A percentile compares a stretch with the other conserved stretches of the same genome.
Evolutionary conservation across 2,113 vertebrate species (phyloP).

Genomic region (Sus scrofa): DNA sequence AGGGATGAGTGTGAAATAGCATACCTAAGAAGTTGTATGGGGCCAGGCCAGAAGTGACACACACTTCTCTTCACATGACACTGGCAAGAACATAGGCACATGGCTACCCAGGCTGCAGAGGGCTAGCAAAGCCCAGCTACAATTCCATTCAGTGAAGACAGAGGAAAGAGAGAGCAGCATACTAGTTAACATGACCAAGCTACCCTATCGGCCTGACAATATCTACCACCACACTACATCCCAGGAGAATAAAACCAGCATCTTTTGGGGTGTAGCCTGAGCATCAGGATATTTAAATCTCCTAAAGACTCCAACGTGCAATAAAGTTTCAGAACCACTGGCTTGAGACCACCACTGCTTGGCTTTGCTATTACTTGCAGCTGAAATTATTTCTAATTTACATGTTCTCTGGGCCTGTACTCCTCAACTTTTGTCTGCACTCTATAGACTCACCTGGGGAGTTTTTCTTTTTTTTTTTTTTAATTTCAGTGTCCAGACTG

Average conservation of each 20-base stretch:
- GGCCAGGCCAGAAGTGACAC: neutral
- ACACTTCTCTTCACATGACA: neutral
- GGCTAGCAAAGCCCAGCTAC: neutral
- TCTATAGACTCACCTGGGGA: neutral
- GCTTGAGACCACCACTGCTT: neutral
- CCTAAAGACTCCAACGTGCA: neutral
- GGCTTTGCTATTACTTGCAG: neutral
- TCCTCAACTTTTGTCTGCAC: neutral
- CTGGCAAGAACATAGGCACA: neutral
- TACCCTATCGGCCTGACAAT: neutral
- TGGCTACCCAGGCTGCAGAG: neutral
- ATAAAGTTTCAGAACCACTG: neutral
- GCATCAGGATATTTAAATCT: neutral
- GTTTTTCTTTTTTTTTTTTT: no score
- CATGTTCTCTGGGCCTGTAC: neutral
- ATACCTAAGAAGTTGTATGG: neutral
- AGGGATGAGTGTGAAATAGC: neutral
- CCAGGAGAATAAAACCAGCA: neutral
- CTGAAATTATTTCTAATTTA: neutral
- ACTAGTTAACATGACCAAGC: neutral
- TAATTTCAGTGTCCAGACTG: neutral
- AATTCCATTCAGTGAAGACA: neutral
- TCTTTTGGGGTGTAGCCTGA: neutral
- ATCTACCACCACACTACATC: neutral
- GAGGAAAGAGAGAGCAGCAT: neutral